Percentiles rank a stretch among this genome's conserved stretches.
Evolutionary conservation across 2,113 vertebrate species (phyloP).

Genomic region (Gambusia affinis): DNA sequence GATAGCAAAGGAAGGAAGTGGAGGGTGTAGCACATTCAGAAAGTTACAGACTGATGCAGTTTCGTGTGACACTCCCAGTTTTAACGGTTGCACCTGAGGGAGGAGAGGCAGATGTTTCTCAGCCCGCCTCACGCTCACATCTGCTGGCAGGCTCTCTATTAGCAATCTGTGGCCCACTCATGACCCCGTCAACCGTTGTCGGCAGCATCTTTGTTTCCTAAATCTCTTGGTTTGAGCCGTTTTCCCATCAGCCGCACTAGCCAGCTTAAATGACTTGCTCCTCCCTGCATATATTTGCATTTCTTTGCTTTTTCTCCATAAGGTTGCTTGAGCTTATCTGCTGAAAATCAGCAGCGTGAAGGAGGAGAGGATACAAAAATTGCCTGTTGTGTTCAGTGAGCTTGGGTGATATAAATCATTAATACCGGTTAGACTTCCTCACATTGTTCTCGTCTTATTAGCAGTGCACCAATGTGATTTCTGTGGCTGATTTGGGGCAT

Average conservation of each 20-base stretch:
- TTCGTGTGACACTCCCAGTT: constrained; percentile 45
- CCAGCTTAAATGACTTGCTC: constrained; percentile 5
- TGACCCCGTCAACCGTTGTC: background rate
- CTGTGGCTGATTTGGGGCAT: no score
- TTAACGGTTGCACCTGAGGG: constrained; percentile 44
- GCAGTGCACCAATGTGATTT: no score
- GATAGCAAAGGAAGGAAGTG: constrained; percentile 32
- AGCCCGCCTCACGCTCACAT: constrained; percentile 1
- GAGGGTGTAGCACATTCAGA: constrained; percentile 31
- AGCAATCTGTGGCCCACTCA: background rate
- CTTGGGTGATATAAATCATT: no score
- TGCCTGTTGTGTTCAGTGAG: background rate
- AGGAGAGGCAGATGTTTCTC: constrained; percentile 37
- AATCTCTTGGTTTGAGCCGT: background rate
- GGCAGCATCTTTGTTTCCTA: background rate
- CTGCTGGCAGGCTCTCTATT: constrained; percentile 16
- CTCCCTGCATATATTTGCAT: background rate
- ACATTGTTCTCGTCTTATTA: no score
- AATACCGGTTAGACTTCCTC: no score
- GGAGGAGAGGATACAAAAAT: background rate
- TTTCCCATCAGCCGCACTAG: constrained; percentile 16
- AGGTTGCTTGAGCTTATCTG: background rate
- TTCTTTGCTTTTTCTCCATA: background rate
- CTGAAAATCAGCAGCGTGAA: background rate
- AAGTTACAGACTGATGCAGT: constrained; percentile 23